phyloP scores from a whole-genome alignment of 2,113 vertebrate species.

The Gadus chalcogrammus region DNA sequence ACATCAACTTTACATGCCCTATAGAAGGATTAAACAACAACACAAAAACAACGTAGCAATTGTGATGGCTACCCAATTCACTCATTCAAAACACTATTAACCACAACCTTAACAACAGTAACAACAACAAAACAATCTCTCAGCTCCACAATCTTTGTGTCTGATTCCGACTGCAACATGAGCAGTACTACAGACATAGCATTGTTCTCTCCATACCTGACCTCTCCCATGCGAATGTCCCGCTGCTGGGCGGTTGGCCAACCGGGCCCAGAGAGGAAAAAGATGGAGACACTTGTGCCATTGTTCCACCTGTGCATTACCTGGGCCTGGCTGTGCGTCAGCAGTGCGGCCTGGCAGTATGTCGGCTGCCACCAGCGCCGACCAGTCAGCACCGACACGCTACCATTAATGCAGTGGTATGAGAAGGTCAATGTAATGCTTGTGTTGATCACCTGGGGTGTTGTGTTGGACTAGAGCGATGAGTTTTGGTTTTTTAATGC shows the following conservation, averaged over 20 bases:
- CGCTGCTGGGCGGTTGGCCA: constrained; percentile 28
- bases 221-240: constrained; percentile 66
- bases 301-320: constrained; percentile 55
- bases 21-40: too few relatives aligned
- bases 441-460: too few relatives aligned
- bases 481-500: too few relatives aligned
- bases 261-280: constrained; percentile 31
- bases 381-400: neutral
- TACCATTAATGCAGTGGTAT: too few relatives aligned
- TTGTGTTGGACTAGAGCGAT: too few relatives aligned
- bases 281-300: constrained; percentile 44
- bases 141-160: constrained; percentile 25
- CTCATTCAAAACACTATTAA: neutral
- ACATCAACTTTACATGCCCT: too few relatives aligned
- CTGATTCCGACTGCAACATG: constrained; percentile 31
- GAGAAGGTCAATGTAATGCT: too few relatives aligned
- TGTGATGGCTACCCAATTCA: too few relatives aligned
- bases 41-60: too few relatives aligned
- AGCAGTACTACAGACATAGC: constrained; percentile 47
- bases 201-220: constrained; percentile 51
- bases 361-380: neutral
- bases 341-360: too few relatives aligned
- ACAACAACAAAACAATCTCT: constrained; percentile 12
- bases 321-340: constrained; percentile 16
- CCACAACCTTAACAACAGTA: constrained; percentile 3